phyloP scores from a whole-genome alignment of 2,113 vertebrate species.

The Thalassoma bifasciatum region DNA sequence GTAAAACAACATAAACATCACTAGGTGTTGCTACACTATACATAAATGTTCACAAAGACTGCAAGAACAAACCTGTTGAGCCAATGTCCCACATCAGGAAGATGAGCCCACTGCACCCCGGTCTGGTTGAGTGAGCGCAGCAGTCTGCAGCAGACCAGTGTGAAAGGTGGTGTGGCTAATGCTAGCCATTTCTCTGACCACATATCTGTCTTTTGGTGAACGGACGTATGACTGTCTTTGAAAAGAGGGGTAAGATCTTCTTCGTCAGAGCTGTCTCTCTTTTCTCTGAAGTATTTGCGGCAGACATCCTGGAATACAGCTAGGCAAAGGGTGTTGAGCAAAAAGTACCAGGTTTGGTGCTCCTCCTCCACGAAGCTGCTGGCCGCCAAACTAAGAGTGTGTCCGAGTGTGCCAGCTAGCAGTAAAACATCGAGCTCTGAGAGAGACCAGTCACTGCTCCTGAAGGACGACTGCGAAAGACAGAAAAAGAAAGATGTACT shows the following conservation, averaged over 20 bases:
- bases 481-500: neutral
- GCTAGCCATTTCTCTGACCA: constrained; percentile 87
- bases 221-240: constrained; percentile 42
- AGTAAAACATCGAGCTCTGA: constrained; percentile 90
- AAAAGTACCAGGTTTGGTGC: constrained; percentile 98
- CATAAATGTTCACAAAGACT: neutral
- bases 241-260: constrained; percentile 61
- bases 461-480: constrained; percentile 49
- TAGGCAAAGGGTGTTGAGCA: constrained; percentile 92
- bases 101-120: constrained; percentile 94
- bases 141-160: constrained; percentile 90
- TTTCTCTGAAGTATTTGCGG: constrained; percentile 84
- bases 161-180: constrained; percentile 87
- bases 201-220: constrained; percentile 40
- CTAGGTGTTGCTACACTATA: neutral
- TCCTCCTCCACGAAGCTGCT: constrained; percentile 98
- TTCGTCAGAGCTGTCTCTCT: constrained; percentile 47
- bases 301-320: constrained; percentile 89
- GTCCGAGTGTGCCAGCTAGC: constrained; percentile 88
- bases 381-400: constrained; percentile 90
- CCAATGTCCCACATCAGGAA: constrained; percentile 94
- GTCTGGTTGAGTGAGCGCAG: constrained; percentile 96
- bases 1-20: too few relatives aligned
- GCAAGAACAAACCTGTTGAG: constrained; percentile 87
- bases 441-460: constrained; percentile 77